Base-by-base conservation (phyloP, 2,797 vertebrate species). In the Cuculus canorus region DNA sequence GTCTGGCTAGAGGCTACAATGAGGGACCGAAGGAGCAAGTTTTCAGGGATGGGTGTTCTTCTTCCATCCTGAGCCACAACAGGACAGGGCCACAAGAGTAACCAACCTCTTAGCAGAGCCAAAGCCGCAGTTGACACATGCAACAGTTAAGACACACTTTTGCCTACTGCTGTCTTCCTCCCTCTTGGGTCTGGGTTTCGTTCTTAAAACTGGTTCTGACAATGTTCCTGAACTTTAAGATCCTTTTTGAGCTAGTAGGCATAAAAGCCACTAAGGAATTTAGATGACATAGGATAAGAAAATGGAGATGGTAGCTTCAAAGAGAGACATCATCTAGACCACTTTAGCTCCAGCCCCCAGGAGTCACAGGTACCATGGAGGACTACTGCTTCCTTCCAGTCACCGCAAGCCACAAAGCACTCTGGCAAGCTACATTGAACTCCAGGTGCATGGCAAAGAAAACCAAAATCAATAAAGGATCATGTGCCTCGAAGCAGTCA, bases 401-500 rank as follows among this genome's bases (percentile, higher is more conserved):
- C 28, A 61, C 25, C 15, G 32, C 33, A 59, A 76, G 43, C n/a
- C 30, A 79, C 2, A 3, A 80, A 86, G 33, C 17, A 33, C 28
- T 37, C 57, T 27, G 64, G 27, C 25, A 72, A 88, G 22, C 60
- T 86, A 6, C n/a, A 77, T 32, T 30, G 21, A 81, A 52, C 50
- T 41, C 35, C 60, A 56, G 37, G 7, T n/a, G 25, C 23, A 54
- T 2, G 72, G 59, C 13, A 50, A 68, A 77, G 32, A 69, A 81
- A 77, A 81, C 2, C 30, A 80, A 80, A 80, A 50, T 11, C 45
- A 23, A 11, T 32, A 69, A 56, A 81, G 23, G 28, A 59, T 39
- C 17, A 21, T 1, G 3, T 17, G 13, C n/a, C 19, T 60, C 2
- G 45, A 60, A 77, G 27, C 0, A 0, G 17, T 65, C 52, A 41